Conservation (phyloP, 2,113 vertebrate species). For the Hepsetus odoe region DNA sequence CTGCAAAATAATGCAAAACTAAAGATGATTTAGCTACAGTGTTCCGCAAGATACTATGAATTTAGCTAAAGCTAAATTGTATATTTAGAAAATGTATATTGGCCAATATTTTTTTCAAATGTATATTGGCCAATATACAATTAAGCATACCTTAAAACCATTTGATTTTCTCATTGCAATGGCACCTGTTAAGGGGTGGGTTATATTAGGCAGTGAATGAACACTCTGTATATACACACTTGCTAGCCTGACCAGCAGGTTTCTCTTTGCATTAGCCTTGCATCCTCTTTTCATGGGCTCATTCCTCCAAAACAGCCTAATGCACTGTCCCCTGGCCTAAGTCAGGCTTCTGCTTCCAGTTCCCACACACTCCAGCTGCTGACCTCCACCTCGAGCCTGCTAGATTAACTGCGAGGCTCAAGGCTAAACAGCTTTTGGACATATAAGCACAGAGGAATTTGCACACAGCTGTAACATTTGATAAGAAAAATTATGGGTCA, state of each 20-base stretch:
- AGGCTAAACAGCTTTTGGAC: conserved; percentile 20
- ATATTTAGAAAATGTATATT: too few relatives aligned
- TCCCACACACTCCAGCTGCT: conserved; percentile 48
- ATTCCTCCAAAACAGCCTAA: conserved; percentile 26
- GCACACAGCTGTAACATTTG: conserved; percentile 10
- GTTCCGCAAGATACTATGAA: too few relatives aligned
- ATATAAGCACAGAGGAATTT: conserved; percentile 6
- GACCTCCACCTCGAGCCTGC: conserved; percentile 32
- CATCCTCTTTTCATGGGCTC: conserved; percentile 21
- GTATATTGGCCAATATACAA: too few relatives aligned
- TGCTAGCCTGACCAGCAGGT: background rate
- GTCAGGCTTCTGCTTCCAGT: conserved; percentile 18
- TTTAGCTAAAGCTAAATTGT: too few relatives aligned
- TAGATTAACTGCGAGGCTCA: background rate
- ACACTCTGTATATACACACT: too few relatives aligned
- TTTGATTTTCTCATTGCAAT: too few relatives aligned
- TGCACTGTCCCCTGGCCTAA: conserved; percentile 23
- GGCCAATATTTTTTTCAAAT: too few relatives aligned
- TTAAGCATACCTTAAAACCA: too few relatives aligned
- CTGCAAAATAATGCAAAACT: too few relatives aligned
- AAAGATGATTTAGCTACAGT: too few relatives aligned
- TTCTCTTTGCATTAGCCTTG: conserved; percentile 14
- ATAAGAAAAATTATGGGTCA: conserved; percentile 12
- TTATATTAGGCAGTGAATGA: too few relatives aligned
- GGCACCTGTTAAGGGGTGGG: too few relatives aligned